Conservation (phyloP, 2,113 vertebrate genomes). For the Salvelinus sp. region DNA sequence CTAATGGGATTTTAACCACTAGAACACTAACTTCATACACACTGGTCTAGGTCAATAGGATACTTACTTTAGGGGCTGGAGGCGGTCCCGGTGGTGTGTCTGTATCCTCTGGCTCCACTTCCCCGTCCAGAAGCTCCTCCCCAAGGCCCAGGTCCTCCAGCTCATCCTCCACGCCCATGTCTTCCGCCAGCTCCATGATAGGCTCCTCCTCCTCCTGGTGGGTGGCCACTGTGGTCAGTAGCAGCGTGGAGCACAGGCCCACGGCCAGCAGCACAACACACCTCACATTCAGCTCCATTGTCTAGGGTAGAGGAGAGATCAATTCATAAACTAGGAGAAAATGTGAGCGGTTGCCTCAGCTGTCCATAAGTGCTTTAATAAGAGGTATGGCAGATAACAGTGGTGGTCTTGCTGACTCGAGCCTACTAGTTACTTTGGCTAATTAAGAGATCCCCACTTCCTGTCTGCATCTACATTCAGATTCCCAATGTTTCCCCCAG, state of each 20-base stretch:
- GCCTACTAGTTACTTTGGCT: too few species aligned
- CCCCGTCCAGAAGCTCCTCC: slow-evolving; percentile 59
- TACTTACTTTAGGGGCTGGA: slow-evolving; percentile 83
- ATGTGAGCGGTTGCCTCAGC: too few species aligned
- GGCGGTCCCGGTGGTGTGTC: slow-evolving; percentile 61
- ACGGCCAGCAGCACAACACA: slow-evolving; percentile 77
- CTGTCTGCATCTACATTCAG: too few species aligned
- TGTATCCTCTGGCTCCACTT: slow-evolving; percentile 20
- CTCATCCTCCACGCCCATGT: slow-evolving; percentile 80
- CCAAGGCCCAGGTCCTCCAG: slow-evolving; percentile 81
- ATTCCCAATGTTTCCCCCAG: too few species aligned
- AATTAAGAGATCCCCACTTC: too few species aligned
- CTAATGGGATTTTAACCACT: too few species aligned
- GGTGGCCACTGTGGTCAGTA: slow-evolving; percentile 52
- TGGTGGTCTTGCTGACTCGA: too few species aligned
- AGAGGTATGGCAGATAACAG: too few species aligned
- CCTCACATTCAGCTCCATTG: slow-evolving; percentile 84
- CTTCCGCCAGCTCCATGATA: slow-evolving; percentile 59
- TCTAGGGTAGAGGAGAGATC: slow-evolving; percentile 64
- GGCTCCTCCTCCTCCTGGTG: slow-evolving; percentile 76
- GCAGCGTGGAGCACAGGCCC: slow-evolving; percentile 60
- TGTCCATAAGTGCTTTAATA: too few species aligned
- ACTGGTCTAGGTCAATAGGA: too few species aligned
- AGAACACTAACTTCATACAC: too few species aligned
- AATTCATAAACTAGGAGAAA: not conserved